Base-by-base conservation (phyloP, 2,888 invertebrate genomes). In the Stomorhina lunata region DNA sequence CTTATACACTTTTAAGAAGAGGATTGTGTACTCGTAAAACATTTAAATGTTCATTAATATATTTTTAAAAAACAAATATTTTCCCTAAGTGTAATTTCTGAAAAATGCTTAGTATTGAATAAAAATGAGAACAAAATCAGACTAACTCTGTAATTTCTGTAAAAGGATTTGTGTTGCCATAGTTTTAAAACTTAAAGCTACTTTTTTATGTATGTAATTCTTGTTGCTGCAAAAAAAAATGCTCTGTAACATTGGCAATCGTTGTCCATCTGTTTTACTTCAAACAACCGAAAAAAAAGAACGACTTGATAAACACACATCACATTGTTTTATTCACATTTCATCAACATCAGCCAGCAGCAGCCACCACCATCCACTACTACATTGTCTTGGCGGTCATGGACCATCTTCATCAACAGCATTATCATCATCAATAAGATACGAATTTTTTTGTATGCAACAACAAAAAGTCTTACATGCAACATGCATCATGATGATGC, bases 261-360 rank as follows among this genome's bases (percentile, higher is more conserved):
- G 68, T 76, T 75, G 75, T 69, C 75, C 75, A 80, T 80, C 75
- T 80, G 69, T 76, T 80, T 75, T 55, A 55, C 43, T 75, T n/a
- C 25, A 65, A 61, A 61, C 34, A 65, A 66, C 55, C 40, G 29
- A 4, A 17, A 15, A 48, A 34, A 15, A n/a, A n/a, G n/a, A n/a
- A 27, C 10, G 57, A 12, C 25, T 48, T 15, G 40, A 61, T 65
- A 34, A 66, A 53, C 72, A 77, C 43, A 77, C 34, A 48, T 45
- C 48, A 72, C 32, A 75, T 65, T 27, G n/a, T 34, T 34, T n/a
- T 34, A 17, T 50, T 63, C 65, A 40, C 9, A 48, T 68, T 68
- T 37, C 73, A 68, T 80, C 68, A 72, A 48, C 65, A 34, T 40
- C 55, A 69, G 22, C 27, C n/a, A n/a, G n/a, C n/a, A n/a, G n/a